These are phyloP conservation scores for Conopomorpha cramerella DNA, from an alignment of 1,140 invertebrate genomes.

Conservation along the genomic window DNA sequence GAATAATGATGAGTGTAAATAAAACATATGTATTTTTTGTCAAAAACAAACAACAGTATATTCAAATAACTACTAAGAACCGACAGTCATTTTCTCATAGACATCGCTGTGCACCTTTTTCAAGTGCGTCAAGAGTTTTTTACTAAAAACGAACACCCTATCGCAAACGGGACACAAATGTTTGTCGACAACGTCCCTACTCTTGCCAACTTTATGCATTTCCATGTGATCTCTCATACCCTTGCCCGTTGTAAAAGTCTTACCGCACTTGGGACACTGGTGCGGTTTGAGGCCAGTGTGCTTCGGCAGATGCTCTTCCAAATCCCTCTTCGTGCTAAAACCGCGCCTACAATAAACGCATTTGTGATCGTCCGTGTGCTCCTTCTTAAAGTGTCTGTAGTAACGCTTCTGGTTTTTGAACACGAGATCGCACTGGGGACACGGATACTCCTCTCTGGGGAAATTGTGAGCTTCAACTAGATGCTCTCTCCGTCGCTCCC, in stretches of 20 bases:
- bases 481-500: constrained; percentile 6
- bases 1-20: too few species aligned
- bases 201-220: too few species aligned
- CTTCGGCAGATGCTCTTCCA: neutral
- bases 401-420: constrained; percentile 5
- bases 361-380: constrained; percentile 7
- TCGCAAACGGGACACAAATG: too few species aligned
- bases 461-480: constrained; percentile 6
- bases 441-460: constrained; percentile 4
- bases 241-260: neutral
- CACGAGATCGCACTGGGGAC: constrained; percentile 6
- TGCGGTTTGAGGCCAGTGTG: neutral
- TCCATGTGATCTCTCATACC: neutral
- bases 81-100: too few species aligned
- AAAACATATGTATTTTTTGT: too few species aligned
- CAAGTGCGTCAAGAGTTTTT: too few species aligned
- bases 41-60: too few species aligned
- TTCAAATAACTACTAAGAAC: too few species aligned
- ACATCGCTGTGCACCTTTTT: too few species aligned
- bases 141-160: too few species aligned
- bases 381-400: constrained; percentile 8
- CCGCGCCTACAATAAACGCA: constrained; percentile 10
- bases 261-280: neutral
- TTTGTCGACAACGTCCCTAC: too few species aligned
- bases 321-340: too few species aligned